Evolutionary conservation across 2,113 vertebrate genomes (phyloP).

Genomic region (Marmota monax): DNA sequence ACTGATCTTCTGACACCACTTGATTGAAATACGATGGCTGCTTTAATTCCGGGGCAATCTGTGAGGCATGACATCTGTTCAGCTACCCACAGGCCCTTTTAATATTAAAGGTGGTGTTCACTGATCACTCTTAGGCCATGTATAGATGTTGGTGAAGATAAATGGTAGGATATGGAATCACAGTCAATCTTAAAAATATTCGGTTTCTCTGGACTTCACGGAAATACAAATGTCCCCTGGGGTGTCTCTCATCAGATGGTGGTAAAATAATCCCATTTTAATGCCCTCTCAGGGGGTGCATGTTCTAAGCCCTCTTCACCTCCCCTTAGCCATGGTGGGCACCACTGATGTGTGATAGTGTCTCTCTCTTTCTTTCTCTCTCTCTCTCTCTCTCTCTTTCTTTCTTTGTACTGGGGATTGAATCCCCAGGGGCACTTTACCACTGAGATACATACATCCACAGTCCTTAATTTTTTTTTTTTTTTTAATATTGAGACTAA

Average conservation of each 20-base stretch:
- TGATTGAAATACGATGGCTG: not conserved
- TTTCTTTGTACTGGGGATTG: no score
- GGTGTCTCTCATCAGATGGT: no score
- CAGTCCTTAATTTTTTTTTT: no score
- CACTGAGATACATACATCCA: no score
- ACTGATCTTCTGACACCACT: not conserved
- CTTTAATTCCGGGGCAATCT: not conserved
- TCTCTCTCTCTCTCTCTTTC: not conserved
- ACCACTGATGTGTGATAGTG: not conserved
- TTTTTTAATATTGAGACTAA: no score
- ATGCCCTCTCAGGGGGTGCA: no score
- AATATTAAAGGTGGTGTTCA: not conserved
- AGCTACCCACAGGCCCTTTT: not conserved
- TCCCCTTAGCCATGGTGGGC: not conserved
- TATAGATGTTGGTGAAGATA: not conserved
- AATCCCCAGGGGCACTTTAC: no score
- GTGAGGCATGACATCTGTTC: not conserved
- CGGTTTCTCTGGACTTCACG: not conserved
- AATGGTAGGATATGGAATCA: not conserved
- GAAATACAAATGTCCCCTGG: not conserved
- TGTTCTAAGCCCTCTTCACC: rapidly evolving
- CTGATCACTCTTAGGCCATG: not conserved
- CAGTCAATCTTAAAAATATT: not conserved
- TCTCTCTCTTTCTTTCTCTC: no score
- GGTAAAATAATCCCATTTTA: not conserved